Conservation (phyloP, 2,113 vertebrate genomes). For the Drymodes brunneopygia region DNA sequence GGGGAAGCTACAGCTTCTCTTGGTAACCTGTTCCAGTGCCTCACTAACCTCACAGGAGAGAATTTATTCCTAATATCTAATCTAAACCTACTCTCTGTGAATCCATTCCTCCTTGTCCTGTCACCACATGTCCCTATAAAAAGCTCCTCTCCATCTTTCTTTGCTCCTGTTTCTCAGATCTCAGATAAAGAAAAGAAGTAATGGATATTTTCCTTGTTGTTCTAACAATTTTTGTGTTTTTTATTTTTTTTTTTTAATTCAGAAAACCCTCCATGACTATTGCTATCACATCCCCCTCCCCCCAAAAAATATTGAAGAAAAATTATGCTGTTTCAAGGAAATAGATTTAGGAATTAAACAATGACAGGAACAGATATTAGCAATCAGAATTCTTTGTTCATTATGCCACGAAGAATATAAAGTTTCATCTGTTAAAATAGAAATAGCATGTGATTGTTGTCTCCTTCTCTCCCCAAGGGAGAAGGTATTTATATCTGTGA, state of each 20-base stretch:
- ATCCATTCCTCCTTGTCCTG: neutral
- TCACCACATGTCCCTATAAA: neutral
- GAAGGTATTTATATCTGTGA: neutral
- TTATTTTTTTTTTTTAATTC: rapidly evolving
- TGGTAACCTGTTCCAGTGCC: neutral
- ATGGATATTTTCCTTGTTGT: neutral
- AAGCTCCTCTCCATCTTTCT: neutral
- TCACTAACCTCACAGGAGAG: neutral
- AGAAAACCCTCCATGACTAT: no score
- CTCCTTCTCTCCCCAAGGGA: neutral
- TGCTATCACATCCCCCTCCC: rapidly evolving
- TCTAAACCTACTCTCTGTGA: neutral
- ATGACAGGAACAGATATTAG: neutral
- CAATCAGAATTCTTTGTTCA: neutral
- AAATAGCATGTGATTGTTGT: neutral
- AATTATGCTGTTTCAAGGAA: neutral
- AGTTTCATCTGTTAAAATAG: neutral
- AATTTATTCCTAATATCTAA: neutral
- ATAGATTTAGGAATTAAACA: neutral
- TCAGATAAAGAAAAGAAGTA: neutral
- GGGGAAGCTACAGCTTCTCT: neutral
- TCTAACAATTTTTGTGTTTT: neutral
- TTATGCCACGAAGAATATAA: neutral
- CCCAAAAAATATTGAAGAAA: rapidly evolving
- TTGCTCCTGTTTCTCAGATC: neutral